A percentile compares a stretch with the other conserved stretches of the same genome.
Conservation (phyloP, 2,113 vertebrate species). For the Alosa alosa region DNA sequence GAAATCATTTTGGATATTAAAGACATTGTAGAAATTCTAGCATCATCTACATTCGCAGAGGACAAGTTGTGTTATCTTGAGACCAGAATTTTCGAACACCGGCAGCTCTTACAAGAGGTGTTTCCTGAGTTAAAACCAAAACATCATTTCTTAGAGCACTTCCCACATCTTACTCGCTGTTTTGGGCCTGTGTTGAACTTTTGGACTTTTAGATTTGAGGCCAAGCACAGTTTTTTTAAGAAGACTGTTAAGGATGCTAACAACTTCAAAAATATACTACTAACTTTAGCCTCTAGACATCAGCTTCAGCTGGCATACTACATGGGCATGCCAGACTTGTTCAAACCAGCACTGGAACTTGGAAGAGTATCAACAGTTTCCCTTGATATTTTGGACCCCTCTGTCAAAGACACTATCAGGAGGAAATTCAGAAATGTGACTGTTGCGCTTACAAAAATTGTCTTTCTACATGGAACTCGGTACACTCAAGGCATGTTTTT, state of each 20-base stretch:
- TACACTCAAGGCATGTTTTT: conserved; percentile 36
- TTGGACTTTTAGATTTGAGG: background rate
- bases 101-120: conserved; percentile 34
- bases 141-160: no score
- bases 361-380: conserved; percentile 4
- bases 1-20: conserved; percentile 34
- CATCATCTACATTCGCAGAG: conserved; percentile 31
- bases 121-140: conserved; percentile 33
- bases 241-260: background rate
- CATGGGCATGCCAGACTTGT: conserved; percentile 43
- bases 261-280: background rate
- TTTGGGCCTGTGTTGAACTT: no score
- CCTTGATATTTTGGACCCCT: background rate
- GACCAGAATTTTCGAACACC: conserved; percentile 41
- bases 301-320: conserved; percentile 43
- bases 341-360: conserved; percentile 33
- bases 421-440: background rate
- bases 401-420: background rate
- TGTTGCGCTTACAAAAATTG: background rate
- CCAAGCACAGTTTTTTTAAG: no score
- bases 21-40: background rate
- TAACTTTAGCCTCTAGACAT: conserved; percentile 38
- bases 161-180: no score
- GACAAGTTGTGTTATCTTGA: conserved; percentile 43
- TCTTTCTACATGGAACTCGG: conserved; percentile 37